Conservation (phyloP, 2,888 invertebrate genomes). For the Exocentrus adspersus region DNA sequence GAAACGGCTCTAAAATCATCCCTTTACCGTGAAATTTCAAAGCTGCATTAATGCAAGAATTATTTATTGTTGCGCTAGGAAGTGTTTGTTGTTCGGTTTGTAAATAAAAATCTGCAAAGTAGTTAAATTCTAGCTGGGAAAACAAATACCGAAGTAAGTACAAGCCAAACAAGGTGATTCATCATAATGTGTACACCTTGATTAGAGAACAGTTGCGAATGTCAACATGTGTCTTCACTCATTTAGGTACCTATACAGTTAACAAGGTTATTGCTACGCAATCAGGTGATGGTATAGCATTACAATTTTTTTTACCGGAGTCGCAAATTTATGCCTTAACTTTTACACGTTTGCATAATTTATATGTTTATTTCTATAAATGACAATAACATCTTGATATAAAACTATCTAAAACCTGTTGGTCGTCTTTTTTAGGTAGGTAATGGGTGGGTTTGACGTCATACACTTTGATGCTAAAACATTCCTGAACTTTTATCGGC, state of each 20-base stretch:
- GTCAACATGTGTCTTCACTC: background rate
- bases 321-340: too few relatives aligned
- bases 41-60: too few relatives aligned
- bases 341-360: too few relatives aligned
- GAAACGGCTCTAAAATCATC: too few relatives aligned
- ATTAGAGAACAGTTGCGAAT: background rate
- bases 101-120: background rate
- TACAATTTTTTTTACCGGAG: too few relatives aligned
- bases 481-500: too few relatives aligned
- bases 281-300: background rate
- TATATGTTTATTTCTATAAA: too few relatives aligned
- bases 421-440: background rate
- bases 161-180: background rate
- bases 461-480: too few relatives aligned
- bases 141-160: background rate
- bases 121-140: background rate
- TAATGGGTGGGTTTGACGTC: background rate
- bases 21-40: too few relatives aligned
- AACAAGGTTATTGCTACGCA: background rate
- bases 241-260: background rate
- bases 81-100: background rate
- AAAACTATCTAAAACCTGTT: too few relatives aligned
- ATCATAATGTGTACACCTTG: background rate
- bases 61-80: too few relatives aligned
- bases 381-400: too few relatives aligned